These are phyloP conservation scores for Apostichopus californicus DNA, from an alignment of 35 echinoderm and acorn worm species.

Conservation along the genomic window DNA sequence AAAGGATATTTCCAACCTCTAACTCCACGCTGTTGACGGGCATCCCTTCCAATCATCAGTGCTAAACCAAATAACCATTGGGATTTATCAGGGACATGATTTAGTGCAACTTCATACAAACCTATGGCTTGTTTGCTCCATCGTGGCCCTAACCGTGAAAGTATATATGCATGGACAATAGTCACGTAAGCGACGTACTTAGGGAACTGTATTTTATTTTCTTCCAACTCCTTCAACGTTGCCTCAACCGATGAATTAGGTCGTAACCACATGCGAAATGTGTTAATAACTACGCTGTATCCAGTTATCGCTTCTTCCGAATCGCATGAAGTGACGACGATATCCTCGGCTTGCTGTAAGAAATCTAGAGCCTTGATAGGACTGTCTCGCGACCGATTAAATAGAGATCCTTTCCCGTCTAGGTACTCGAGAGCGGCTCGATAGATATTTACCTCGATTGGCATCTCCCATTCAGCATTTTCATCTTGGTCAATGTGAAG, in stretches of 20 bases:
- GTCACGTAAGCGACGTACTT: not conserved
- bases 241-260: not conserved
- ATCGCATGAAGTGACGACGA: no score
- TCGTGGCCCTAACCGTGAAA: constrained; percentile 15
- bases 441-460: no score
- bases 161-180: constrained; percentile 15
- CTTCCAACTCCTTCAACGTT: not conserved
- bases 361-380: no score
- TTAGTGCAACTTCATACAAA: not conserved
- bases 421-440: no score
- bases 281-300: no score
- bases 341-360: no score
- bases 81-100: not conserved
- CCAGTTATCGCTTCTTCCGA: no score
- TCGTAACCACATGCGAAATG: constrained; percentile 8
- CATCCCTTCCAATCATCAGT: constrained; percentile 20
- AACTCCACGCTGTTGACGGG: not conserved
- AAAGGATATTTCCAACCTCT: not conserved
- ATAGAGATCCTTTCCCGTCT: no score
- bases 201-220: not conserved
- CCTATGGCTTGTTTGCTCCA: no score
- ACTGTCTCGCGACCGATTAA: no score
- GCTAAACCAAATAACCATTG: constrained; percentile 29
- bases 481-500: no score
- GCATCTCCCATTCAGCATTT: no score